These are phyloP conservation scores for Eupithecia insigniata DNA, from an alignment of 2,888 invertebrate genomes.

Conservation along the genomic window DNA sequence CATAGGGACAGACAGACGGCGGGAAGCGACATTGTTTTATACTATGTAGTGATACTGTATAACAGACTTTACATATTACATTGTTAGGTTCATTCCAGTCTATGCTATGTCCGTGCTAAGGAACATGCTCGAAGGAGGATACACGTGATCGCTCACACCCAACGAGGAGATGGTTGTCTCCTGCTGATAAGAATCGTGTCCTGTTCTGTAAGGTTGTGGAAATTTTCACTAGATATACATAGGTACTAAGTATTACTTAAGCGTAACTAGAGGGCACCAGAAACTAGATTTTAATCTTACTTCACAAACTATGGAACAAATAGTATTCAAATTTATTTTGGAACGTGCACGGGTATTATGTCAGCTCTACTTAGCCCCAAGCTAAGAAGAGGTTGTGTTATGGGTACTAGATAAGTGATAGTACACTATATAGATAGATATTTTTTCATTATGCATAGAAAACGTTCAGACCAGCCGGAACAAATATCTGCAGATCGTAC, in stretches of 20 bases:
- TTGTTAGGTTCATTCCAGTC: neutral
- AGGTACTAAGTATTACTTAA: no score
- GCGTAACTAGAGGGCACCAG: neutral
- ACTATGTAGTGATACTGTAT: no score
- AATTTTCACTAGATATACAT: neutral
- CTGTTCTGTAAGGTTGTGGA: neutral
- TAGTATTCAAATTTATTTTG: neutral
- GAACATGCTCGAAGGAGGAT: conserved; percentile 5
- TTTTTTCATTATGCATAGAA: no score
- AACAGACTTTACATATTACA: neutral
- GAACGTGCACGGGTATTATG: neutral
- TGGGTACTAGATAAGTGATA: no score
- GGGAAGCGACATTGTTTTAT: no score
- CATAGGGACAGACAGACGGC: no score
- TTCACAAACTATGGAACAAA: neutral
- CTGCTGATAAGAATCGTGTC: conserved; percentile 14
- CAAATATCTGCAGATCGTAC: no score
- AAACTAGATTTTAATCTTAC: neutral
- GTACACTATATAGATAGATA: no score
- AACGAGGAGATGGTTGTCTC: conserved; percentile 25
- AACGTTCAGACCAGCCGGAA: no score
- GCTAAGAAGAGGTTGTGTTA: no score
- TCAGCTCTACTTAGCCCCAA: no score
- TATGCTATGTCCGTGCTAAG: neutral
- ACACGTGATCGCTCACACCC: conserved; percentile 16